Evolutionary conservation across 2,888 invertebrate genomes (phyloP).

Genomic region (Stenichneumon culpator): DNA sequence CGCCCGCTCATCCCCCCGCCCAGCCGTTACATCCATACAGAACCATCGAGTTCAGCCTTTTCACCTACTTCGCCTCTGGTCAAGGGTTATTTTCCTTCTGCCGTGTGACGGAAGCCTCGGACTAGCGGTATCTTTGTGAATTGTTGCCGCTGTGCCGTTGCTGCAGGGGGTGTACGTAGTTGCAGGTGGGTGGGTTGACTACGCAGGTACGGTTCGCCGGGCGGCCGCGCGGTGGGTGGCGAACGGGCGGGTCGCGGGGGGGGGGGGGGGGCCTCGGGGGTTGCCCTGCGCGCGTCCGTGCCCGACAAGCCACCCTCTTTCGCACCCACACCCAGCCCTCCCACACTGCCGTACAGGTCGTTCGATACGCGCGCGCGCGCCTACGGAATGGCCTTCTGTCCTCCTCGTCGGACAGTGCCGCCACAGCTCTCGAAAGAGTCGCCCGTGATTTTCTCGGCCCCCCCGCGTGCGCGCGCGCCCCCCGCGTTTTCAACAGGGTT

Average conservation of each 20-base stretch:
- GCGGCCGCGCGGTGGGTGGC: too few relatives aligned
- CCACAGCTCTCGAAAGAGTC: slow-evolving; percentile 84
- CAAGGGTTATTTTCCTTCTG: slow-evolving; percentile 55
- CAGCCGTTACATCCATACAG: too few relatives aligned
- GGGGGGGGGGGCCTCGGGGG: not conserved
- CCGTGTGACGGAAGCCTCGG: slow-evolving; percentile 21
- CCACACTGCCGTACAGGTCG: slow-evolving; percentile 65
- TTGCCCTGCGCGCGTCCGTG: slow-evolving; percentile 30
- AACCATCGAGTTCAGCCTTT: too few relatives aligned
- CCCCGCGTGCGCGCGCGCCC: slow-evolving; percentile 68
- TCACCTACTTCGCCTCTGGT: slow-evolving; percentile 11
- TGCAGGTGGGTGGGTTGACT: slow-evolving; percentile 47
- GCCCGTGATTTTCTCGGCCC: slow-evolving; percentile 80
- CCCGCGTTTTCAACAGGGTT: slow-evolving; percentile 66
- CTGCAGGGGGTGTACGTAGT: slow-evolving; percentile 46
- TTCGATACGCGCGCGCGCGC: slow-evolving; percentile 82
- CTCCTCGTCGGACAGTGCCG: slow-evolving; percentile 81
- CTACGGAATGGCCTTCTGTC: slow-evolving; percentile 73
- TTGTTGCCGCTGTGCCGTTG: slow-evolving; percentile 29
- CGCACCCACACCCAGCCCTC: slow-evolving; percentile 39
- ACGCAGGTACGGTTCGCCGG: not conserved
- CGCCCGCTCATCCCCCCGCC: too few relatives aligned
- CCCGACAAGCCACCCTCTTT: slow-evolving; percentile 19
- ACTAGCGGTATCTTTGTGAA: slow-evolving; percentile 36
- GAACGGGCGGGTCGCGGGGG: too few relatives aligned